phyloP scores from a whole-genome alignment of 2,888 invertebrate species.

The Nebria brevicollis region DNA sequence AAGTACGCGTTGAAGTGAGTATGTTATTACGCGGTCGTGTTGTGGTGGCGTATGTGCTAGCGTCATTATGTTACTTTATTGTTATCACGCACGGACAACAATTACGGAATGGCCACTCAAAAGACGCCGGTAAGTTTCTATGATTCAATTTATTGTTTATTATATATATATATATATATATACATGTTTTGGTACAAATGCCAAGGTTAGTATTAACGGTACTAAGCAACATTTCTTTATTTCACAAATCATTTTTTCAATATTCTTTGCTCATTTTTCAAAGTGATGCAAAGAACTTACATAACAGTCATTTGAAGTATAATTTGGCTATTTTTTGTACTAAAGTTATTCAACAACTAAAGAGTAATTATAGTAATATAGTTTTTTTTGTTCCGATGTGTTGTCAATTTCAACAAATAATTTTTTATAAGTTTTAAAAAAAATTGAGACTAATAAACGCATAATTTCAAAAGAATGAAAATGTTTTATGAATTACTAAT shows the following conservation, averaged over 20 bases:
- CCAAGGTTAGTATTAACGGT: conserved; percentile 9
- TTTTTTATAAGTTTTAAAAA: no score
- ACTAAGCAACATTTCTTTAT: not conserved
- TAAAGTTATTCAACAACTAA: no score
- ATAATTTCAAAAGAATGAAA: no score
- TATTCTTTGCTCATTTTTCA: no score
- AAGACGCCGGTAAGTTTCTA: conserved; percentile 47
- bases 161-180: not conserved
- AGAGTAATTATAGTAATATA: no score
- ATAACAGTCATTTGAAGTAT: no score
- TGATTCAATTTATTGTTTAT: conserved; percentile 4
- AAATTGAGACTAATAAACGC: no score
- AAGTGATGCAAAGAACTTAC: no score
- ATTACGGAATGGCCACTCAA: conserved; percentile 47
- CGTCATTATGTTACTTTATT: conserved; percentile 40
- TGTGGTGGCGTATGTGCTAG: conserved; percentile 42
- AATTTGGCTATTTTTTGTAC: no score
- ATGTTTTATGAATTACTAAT: no score
- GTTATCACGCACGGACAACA: conserved; percentile 44
- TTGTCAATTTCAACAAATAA: no score
- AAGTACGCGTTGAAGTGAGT: conserved; percentile 23
- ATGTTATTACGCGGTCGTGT: conserved; percentile 42
- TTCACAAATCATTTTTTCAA: not conserved
- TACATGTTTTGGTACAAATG: conserved; percentile 7
- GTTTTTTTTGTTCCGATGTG: no score